Evolutionary conservation across 2,113 vertebrate genomes (phyloP).

Genomic region (Aptenodytes patagonicus): DNA sequence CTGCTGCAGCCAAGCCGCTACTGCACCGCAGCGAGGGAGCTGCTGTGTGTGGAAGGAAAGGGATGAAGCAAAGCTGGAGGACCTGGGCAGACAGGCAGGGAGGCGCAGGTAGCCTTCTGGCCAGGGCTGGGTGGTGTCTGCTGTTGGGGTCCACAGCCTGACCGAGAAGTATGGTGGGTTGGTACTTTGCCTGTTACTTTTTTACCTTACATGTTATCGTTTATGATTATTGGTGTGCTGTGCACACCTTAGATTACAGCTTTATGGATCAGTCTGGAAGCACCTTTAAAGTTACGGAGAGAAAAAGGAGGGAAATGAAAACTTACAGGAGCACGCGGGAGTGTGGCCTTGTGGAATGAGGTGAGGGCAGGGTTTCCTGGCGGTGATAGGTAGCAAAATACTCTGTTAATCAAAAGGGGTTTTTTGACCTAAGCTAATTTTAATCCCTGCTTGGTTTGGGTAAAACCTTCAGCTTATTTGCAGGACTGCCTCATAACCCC

Average conservation of each 20-base stretch:
- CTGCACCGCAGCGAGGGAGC: fast-evolving
- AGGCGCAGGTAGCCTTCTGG: neutral
- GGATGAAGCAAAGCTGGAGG: neutral
- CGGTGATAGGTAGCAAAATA: neutral
- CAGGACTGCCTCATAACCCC: neutral
- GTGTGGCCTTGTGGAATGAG: fast-evolving
- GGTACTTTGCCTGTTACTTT: neutral
- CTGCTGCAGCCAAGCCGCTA: neutral
- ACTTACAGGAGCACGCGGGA: neutral
- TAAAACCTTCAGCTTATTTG: neutral
- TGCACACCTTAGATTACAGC: neutral
- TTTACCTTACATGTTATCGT: neutral
- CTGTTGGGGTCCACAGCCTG: neutral
- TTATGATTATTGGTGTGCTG: neutral
- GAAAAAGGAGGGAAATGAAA: neutral
- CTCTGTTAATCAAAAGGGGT: neutral
- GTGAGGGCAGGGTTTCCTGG: neutral
- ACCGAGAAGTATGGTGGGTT: neutral
- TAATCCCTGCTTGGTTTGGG: neutral
- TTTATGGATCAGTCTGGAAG: neutral
- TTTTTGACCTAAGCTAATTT: neutral
- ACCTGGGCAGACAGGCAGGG: neutral
- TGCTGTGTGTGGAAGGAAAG: fast-evolving
- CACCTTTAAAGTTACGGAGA: neutral
- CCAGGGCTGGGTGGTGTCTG: neutral